Evolutionary conservation across 1,140 invertebrate species (phyloP).

Genomic region (Drosophila orena): DNA sequence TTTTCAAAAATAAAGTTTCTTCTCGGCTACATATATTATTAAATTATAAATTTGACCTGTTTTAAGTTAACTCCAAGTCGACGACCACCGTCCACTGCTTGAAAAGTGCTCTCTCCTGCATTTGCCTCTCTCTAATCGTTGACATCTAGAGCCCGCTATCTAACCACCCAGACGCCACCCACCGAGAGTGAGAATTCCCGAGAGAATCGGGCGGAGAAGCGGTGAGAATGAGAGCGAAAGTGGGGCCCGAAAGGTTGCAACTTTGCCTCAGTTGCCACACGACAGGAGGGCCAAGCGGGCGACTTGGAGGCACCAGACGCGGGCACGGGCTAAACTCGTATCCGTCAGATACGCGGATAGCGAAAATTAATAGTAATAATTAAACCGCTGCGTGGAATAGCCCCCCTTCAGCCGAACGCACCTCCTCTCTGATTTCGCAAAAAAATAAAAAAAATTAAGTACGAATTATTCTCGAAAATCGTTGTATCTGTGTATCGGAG

Average conservation of each 20-base stretch:
- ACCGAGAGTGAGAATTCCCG: slow-evolving; percentile 10
- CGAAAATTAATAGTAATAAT: slow-evolving; percentile 65
- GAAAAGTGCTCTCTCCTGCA: slow-evolving; percentile 17
- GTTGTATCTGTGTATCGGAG: slow-evolving; percentile 72
- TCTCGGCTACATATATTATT: neutral
- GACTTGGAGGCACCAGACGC: slow-evolving; percentile 21
- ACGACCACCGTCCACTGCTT: slow-evolving; percentile 19
- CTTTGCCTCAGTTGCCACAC: slow-evolving; percentile 68
- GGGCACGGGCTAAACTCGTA: slow-evolving; percentile 14
- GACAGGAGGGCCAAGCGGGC: slow-evolving; percentile 69
- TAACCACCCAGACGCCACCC: slow-evolving; percentile 41
- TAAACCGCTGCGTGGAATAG: slow-evolving; percentile 50
- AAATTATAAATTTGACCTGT: neutral
- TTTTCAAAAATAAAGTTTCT: too few relatives aligned
- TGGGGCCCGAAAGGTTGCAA: slow-evolving; percentile 30
- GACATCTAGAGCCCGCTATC: slow-evolving; percentile 14
- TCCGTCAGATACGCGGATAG: slow-evolving; percentile 42
- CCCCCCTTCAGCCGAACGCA: slow-evolving; percentile 1
- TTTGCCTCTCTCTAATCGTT: slow-evolving; percentile 19
- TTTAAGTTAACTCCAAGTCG: neutral
- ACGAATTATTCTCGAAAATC: slow-evolving; percentile 60
- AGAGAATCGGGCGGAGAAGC: slow-evolving; percentile 5
- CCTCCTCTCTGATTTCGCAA: slow-evolving; percentile 47
- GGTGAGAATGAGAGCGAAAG: slow-evolving; percentile 17
- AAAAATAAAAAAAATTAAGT: slow-evolving; percentile 42